phyloP scores from a whole-genome alignment of 2,888 invertebrate species.

The Thelaira solivaga region DNA sequence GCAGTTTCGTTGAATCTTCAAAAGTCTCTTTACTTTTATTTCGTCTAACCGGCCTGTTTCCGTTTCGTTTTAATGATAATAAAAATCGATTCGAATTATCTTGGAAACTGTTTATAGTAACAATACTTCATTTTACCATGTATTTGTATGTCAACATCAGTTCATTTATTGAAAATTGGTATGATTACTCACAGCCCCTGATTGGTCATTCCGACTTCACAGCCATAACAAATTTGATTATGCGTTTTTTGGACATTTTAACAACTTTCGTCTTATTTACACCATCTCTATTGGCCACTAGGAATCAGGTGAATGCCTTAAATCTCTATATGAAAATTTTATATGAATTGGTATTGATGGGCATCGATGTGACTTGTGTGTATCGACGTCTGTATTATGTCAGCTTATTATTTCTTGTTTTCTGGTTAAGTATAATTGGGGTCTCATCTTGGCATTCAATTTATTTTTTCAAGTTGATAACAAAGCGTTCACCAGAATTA shows the following conservation, averaged over 20 bases:
- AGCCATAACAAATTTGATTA: conserved; percentile 59
- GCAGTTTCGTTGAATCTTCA: conserved; percentile 56
- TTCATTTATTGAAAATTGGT: conserved; percentile 60
- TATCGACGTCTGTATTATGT: conserved; percentile 53
- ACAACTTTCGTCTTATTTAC: conserved; percentile 61
- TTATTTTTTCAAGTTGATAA: conserved; percentile 63
- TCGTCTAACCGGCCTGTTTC: conserved; percentile 64
- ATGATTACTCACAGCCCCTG: conserved; percentile 64
- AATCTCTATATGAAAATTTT: conserved; percentile 59
- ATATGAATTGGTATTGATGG: conserved; percentile 51
- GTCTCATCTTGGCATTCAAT: conserved; percentile 64
- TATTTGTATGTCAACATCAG: conserved; percentile 65
- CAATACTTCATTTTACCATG: conserved; percentile 57
- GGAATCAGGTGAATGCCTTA: conserved; percentile 29
- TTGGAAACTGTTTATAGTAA: conserved; percentile 41
- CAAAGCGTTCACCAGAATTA: conserved; percentile 54
- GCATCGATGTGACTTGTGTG: conserved; percentile 51
- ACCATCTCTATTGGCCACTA: conserved; percentile 44
- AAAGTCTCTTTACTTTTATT: conserved; percentile 49
- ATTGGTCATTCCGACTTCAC: conserved; percentile 60
- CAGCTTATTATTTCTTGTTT: neutral
- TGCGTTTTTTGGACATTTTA: conserved; percentile 62
- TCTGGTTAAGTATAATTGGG: conserved; percentile 2
- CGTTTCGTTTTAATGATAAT: conserved; percentile 44
- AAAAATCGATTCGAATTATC: conserved; percentile 58